These are phyloP conservation scores for Bembecia ichneumoniformis DNA, from an alignment of 2,888 invertebrate species.

Conservation along the genomic window DNA sequence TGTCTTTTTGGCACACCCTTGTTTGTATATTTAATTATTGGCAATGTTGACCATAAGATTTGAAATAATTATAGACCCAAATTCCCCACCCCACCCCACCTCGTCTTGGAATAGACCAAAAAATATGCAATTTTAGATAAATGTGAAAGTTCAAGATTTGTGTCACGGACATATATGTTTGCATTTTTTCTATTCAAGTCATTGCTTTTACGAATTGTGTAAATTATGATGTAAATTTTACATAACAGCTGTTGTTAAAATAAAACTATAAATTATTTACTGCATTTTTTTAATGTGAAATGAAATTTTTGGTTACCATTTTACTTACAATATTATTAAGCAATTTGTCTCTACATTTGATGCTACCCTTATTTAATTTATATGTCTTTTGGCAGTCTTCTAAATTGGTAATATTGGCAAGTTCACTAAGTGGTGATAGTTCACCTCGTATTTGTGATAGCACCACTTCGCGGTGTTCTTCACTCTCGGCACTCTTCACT, in stretches of 20 bases:
- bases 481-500: constrained; percentile 15
- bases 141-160: too few species aligned
- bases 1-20: too few species aligned
- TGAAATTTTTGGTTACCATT: constrained; percentile 77
- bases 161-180: too few species aligned
- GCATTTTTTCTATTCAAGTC: constrained; percentile 32
- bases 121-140: too few species aligned
- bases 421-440: constrained; percentile 50
- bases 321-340: constrained; percentile 76
- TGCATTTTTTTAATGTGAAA: constrained; percentile 35
- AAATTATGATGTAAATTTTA: constrained; percentile 63
- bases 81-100: too few species aligned
- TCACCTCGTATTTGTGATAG: constrained; percentile 70
- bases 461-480: constrained; percentile 36
- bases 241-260: constrained; percentile 66
- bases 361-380: constrained; percentile 70
- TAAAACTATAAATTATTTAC: constrained; percentile 35
- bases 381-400: constrained; percentile 72
- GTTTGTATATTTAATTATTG: too few species aligned
- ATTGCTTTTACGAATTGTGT: constrained; percentile 56
- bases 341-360: constrained; percentile 35
- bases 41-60: too few species aligned
- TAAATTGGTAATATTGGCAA: constrained; percentile 58
- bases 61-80: too few species aligned
- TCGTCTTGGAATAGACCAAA: too few species aligned